Base-by-base conservation (phyloP, 1,140 invertebrate genomes). In the Euglossa dilemma region DNA sequence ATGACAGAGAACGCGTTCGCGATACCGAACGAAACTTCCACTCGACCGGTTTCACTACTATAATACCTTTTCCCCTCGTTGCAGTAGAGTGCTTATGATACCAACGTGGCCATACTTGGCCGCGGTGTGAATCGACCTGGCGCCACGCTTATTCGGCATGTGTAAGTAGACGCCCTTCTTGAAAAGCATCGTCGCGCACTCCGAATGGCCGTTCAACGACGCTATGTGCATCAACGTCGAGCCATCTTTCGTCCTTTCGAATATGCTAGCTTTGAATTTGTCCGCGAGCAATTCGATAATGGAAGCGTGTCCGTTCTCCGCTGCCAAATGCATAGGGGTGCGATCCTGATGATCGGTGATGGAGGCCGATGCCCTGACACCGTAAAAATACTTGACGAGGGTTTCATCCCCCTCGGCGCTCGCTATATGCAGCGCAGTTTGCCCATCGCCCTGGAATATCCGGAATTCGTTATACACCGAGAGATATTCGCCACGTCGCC, bases 121-220 rank as follows among this genome's bases (percentile, higher is more conserved):
- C 4, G 98, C 98, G 0, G 98, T 98, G 93, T 99, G 98, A 84
- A 99, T 98, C 91, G 98, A 98, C 66, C 98, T 95, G 0, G 98
- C 98, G 59, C 98, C 98, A 87, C 97, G 96, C 95, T 99, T 99
- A 94, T 99, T 99, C 84, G 99, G 99, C 99, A 99, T 99, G 91
- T 99, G 98, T 1, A 99, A 95, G 83, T 99, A 99, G n/a, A 99
- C 99, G 7, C 99, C 99, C 94, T 99, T 99, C 93, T 99, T 99
- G 92, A 99, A 98, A 43, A 99, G 97, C 96, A 99, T 98, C 95
- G 99, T 97, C n/a, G 99, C 99, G 86, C 99, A 99, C 87, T 99
- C 98, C 2, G 99, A 98, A 94, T 99, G 99, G 0, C 99, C 99
- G 93, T 98, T 98, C 64, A 98, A 94, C 0, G 98, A 99, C 0